Base-by-base conservation (phyloP, 2,797 vertebrate species). In the Ambastaia sidthimunki region DNA sequence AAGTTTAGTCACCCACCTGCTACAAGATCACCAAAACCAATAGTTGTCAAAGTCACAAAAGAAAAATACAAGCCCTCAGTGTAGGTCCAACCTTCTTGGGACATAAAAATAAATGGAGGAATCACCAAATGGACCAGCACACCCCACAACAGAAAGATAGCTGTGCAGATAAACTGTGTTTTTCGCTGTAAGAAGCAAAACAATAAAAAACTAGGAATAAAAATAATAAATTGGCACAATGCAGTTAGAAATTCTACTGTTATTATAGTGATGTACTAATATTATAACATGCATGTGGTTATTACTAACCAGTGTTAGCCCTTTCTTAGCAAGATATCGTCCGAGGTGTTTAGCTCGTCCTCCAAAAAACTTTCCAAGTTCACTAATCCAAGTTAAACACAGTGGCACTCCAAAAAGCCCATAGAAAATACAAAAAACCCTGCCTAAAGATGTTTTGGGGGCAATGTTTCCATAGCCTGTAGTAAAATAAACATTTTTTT, bases 321-420 rank as follows among this genome's bases (percentile, higher is more conserved):
- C 97, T 93, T 95, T 97, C 90, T 95, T 97, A 0, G 96, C 98
- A 54, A 99, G 94, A 90, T 92, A 98, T 82, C 96, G 95, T 82
- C 98, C 98, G 83, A 99, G 86, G 85, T 96, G 95, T 90, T 99
- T 99, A 80, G 97, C 96, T 83, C 97, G 93, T 84, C 98, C 97
- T n/a, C 96, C 98, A 25, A 99, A 99, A 90, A 99, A 99, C 92
- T 99, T 99, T 48, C 98, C 98, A 67, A 99, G 91, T 86, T 98
- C 98, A 77, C 96, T 99, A 92, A 99, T 98, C 98, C 98, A 99
- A 0, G 97, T 97, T 80, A 99, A 93, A 87, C 98, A 99, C 63
- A 99, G 91, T 0, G 98, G 98, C 19, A 98, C 96, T 34, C 98
- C 98, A 41, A 98, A 98, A n/a, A 99, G 95, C 3, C 98, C 98